Evolutionary conservation across 2,797 vertebrate genomes (phyloP).

Genomic region (Gambusia yucatana): DNA sequence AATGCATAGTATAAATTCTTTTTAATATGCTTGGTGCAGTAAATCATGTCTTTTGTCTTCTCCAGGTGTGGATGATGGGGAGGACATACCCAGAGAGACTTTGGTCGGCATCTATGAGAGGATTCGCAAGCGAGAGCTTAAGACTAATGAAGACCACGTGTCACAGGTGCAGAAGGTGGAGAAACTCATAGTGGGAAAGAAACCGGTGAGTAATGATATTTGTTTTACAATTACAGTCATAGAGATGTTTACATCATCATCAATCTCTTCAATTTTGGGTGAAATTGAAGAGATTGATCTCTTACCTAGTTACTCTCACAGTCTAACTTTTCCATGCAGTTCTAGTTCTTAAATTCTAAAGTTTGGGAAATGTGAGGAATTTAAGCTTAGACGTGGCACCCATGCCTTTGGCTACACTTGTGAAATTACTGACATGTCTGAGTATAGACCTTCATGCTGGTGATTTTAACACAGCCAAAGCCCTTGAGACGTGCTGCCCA

Average conservation of each 20-base stretch:
- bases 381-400: conserved; percentile 11
- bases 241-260: not conserved
- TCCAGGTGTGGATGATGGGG: conserved; percentile 93
- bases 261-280: not conserved
- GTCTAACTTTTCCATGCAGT: not conserved
- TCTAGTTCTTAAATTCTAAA: not conserved
- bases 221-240: not conserved
- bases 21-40: not conserved
- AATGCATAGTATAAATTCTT: not conserved
- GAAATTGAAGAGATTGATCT: conserved; percentile 5
- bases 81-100: conserved; percentile 95
- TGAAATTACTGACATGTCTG: conserved; percentile 7
- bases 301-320: not conserved
- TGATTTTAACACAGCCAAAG: conserved; percentile 48
- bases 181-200: conserved; percentile 98
- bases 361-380: not conserved
- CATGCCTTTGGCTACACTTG: conserved; percentile 15
- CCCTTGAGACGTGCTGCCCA: conserved; percentile 41
- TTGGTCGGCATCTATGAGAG: conserved; percentile 96
- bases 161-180: conserved; percentile 99
- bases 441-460: conserved; percentile 55
- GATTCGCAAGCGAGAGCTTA: conserved; percentile 95
- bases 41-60: not conserved
- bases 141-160: conserved; percentile 97
- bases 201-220: conserved; percentile 86